A percentile compares a stretch with the other conserved stretches of the same genome.
These are phyloP conservation scores for Andricus grossulariae DNA, from an alignment of 1,140 invertebrate species.

Conservation along the genomic window DNA sequence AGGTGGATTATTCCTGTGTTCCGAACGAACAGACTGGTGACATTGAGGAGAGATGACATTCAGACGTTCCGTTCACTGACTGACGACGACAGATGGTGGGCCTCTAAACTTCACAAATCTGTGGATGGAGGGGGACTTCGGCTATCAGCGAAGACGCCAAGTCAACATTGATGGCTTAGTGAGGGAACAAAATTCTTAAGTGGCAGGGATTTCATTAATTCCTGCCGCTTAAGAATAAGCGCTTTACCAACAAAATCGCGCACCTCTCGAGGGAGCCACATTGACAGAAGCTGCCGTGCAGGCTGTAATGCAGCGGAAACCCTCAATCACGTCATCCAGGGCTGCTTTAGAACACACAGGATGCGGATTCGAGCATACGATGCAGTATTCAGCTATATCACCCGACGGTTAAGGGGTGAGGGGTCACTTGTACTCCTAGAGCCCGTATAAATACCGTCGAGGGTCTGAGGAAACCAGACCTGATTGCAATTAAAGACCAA, in stretches of 20 bases:
- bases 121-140: conserved; percentile 38
- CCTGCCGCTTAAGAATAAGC: too few relatives aligned
- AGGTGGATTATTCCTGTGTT: not conserved
- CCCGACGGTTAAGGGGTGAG: too few relatives aligned
- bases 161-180: conserved; percentile 47
- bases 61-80: too few relatives aligned
- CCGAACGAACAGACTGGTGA: not conserved
- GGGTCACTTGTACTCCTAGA: too few relatives aligned
- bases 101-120: conserved; percentile 4
- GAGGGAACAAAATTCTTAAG: conserved; percentile 40
- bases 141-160: conserved; percentile 20
- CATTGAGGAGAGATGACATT: not conserved
- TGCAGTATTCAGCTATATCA: too few relatives aligned
- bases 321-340: conserved; percentile 48
- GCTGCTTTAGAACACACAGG: too few relatives aligned
- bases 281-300: conserved; percentile 41
- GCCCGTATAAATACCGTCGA: too few relatives aligned
- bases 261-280: conserved; percentile 34
- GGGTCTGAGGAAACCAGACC: too few relatives aligned
- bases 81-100: not conserved
- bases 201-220: conserved; percentile 50
- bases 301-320: conserved; percentile 49
- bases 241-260: conserved; percentile 41
- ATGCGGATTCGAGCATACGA: too few relatives aligned
- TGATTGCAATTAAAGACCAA: too few relatives aligned